Base-by-base conservation (phyloP, 2,888 invertebrate genomes). In the Caenorhabditis sinica region DNA sequence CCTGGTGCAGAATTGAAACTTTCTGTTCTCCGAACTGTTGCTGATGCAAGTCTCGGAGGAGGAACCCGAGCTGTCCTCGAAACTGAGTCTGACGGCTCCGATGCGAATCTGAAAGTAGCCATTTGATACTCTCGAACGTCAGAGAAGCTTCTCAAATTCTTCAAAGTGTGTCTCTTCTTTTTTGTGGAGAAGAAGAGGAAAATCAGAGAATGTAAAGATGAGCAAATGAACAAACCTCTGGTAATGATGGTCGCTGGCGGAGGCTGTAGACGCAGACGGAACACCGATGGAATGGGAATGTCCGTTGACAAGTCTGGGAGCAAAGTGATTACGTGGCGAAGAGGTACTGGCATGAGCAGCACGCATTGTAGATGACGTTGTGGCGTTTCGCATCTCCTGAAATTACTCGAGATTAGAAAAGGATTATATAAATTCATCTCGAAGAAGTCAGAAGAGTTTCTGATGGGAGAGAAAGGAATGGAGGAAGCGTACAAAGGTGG, bases 1-100 rank as follows among this genome's bases (percentile, higher is more conserved):
- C 84, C 86, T n/a, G 88, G 88, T 23, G 88, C 88, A 13, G 87
- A 87, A 51, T 84, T 86, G 76, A 90, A 97, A 56, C 97, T 97
- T 28, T 97, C 97, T 71, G 97, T 96, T 74, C 97, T 95, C 20
- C 96, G 96, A 93, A 97, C 82, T 89, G 89, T 75, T 40, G 83
- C 82, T 1, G 86, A 87, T 69, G 81, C 69, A 69, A 91, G 84
- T 82, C 89, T 79, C 80, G 91, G 85, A 85, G 92, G 88, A 88
- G 92, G 91, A 30, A 92, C 86, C 81, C 92, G 83, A 75, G 92
- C 90, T 66, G 91, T 91, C 65, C 90, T 83, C 51, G 89, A 88
- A 71, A 89, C 86, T n/a, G 86, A 88, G 77, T 88, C 86, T 56
- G 82, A 81, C 88, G 60, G 90, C 60, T 88, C 90, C 30, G 89